Base-by-base conservation (phyloP, 2,797 vertebrate genomes). In the Aselliscus stoliczkanus region DNA sequence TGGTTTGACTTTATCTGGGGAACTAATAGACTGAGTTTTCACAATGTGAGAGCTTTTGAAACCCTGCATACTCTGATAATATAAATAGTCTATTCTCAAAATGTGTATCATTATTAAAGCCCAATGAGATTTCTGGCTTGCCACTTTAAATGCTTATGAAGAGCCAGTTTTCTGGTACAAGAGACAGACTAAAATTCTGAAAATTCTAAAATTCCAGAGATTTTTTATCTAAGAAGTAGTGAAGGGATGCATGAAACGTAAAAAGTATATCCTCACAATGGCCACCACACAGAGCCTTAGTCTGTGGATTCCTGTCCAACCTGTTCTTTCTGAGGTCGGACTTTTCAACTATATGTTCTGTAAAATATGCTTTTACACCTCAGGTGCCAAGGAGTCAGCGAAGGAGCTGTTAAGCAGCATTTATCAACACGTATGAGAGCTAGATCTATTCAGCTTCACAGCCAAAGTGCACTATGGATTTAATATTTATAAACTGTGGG, bases 401-500 rank as follows among this genome's bases (percentile, higher is more conserved):
- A 75, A 83, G 9, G 62, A 86, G 58, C 60, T 90, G 56, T 69
- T 96, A 88, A 88, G 54, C 27, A 75, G 44, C 42, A 90, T 82
- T 96, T 94, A 69, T 93, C 54, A 93, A 67, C 34, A 81, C 42
- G 20, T 85, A 75, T 56, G 27, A 65, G 75, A 82, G 20, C 13
- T 64, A 44, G 13, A 75, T 60, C 67, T 96, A 83, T 88, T 95
- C 80, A 92, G 64, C 18, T 70, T 70, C 29, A n/a, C 20, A 90
- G 83, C 12, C 60, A 50, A 88, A 56, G 44, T 88, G 31, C 70
- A 27, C 31, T 79, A 52, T 79, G 25, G 8, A 54, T 64, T 85
- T 92, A 90, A 90, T 88, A 93, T 93, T 72, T 94, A 95, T 95
- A 77, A 95, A 85, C 47, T 76, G 25, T 75, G 23, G 13, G 25